phyloP scores from a whole-genome alignment of 2,888 invertebrate species.

The Hypomecis punctinalis region DNA sequence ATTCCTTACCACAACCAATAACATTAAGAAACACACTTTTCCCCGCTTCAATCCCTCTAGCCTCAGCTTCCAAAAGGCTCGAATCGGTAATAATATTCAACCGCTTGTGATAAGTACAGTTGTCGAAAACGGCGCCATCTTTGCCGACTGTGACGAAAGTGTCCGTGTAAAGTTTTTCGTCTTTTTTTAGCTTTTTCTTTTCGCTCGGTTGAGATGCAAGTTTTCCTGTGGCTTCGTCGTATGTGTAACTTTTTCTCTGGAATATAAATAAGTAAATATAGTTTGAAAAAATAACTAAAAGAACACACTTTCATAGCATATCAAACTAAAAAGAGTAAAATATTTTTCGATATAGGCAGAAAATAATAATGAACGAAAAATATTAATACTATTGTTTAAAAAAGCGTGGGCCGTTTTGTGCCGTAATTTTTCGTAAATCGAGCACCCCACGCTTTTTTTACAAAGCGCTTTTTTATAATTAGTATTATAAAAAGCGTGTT shows the following conservation, averaged over 20 bases:
- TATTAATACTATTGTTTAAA: too few species aligned
- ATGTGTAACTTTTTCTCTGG: slow-evolving; percentile 55
- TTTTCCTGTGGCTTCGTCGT: slow-evolving; percentile 48
- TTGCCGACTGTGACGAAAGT: slow-evolving; percentile 55
- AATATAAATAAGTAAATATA: not conserved
- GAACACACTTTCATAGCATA: too few species aligned
- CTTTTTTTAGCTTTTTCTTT: slow-evolving; percentile 45
- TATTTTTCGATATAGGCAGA: too few species aligned
- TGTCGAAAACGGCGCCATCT: slow-evolving; percentile 61
- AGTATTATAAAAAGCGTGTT: too few species aligned
- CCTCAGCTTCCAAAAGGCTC: slow-evolving; percentile 86
- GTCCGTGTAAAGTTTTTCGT: slow-evolving; percentile 60
- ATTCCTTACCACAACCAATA: slow-evolving; percentile 72
- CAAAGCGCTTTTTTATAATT: too few species aligned
- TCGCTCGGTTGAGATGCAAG: slow-evolving; percentile 39
- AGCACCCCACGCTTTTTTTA: too few species aligned
- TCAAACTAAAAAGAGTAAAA: too few species aligned
- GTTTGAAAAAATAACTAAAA: too few species aligned
- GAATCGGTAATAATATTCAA: slow-evolving; percentile 85
- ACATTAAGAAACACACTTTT: slow-evolving; percentile 87
- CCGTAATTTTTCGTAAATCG: too few species aligned
- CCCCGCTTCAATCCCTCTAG: slow-evolving; percentile 76
- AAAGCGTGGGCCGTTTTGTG: too few species aligned
- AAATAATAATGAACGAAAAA: too few species aligned
- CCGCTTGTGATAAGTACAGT: slow-evolving; percentile 78